Percentiles rank a stretch among this genome's conserved stretches.
Conservation (phyloP, 2,888 invertebrate genomes). For the Drosophila neutralis region DNA sequence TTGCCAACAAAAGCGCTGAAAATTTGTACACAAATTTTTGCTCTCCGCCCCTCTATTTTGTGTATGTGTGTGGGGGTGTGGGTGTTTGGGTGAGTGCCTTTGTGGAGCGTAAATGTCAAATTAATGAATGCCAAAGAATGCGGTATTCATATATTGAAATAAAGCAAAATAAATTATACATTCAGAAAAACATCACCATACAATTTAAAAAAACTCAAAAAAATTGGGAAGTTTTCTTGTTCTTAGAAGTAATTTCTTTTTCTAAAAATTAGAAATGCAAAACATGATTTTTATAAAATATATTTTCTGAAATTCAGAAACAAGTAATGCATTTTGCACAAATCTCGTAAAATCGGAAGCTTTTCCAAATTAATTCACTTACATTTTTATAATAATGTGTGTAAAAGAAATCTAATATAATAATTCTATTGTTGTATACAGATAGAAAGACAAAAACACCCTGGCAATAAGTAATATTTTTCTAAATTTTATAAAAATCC, state of each 20-base stretch:
- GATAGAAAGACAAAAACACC: background rate
- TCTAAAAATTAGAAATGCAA: background rate
- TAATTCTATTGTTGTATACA: background rate
- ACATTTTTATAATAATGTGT: background rate
- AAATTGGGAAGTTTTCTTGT: background rate
- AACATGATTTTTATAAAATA: background rate
- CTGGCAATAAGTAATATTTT: background rate
- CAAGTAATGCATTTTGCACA: background rate
- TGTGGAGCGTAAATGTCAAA: constrained; percentile 71
- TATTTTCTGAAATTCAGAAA: background rate
- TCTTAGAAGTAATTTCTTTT: background rate
- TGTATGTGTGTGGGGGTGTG: constrained; percentile 18
- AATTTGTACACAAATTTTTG: constrained; percentile 66
- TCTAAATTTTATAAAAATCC: background rate
- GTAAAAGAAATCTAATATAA: background rate
- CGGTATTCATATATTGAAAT: constrained; percentile 19
- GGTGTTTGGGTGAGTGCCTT: constrained; percentile 26
- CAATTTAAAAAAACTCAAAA: background rate
- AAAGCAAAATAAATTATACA: background rate
- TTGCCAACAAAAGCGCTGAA: constrained; percentile 60
- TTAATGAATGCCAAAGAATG: constrained; percentile 76
- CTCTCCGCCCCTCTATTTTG: background rate
- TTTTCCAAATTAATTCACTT: background rate
- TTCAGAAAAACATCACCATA: background rate
- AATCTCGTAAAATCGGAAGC: background rate